These are phyloP conservation scores for Manis crassicaudata DNA, from an alignment of 2,797 vertebrate species.

Conservation along the genomic window DNA sequence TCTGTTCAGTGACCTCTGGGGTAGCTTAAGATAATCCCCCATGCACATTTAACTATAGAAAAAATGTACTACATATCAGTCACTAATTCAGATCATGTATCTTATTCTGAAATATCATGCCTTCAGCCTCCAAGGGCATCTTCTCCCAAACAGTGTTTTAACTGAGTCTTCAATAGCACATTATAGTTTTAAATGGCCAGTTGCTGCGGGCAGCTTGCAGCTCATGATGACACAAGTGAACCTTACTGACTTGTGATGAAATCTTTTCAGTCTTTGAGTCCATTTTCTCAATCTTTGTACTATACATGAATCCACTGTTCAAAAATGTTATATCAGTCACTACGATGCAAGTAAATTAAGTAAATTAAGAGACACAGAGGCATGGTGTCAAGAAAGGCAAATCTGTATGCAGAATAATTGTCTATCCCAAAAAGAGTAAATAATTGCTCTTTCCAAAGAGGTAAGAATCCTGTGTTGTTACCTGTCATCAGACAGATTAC, in stretches of 20 bases:
- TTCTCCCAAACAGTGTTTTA: background rate
- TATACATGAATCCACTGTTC: background rate
- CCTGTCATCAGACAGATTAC: background rate
- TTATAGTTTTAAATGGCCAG: background rate
- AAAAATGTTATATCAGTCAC: background rate
- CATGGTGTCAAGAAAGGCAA: background rate
- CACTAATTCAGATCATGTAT: constrained; percentile 2
- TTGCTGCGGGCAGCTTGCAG: background rate
- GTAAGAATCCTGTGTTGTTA: background rate
- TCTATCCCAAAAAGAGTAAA: background rate
- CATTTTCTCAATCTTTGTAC: background rate
- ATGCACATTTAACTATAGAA: background rate
- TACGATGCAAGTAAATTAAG: background rate
- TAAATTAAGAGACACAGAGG: background rate
- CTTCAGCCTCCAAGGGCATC: background rate
- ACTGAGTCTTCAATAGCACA: background rate
- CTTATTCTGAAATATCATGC: background rate
- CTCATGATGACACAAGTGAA: background rate
- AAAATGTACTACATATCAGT: background rate
- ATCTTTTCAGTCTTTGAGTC: background rate
- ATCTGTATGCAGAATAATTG: background rate
- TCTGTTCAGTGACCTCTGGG: background rate
- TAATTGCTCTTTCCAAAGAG: background rate
- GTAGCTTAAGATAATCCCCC: background rate
- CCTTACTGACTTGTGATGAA: background rate